Base-by-base conservation (phyloP, 1,140 invertebrate species). In the Drosophila tani region DNA sequence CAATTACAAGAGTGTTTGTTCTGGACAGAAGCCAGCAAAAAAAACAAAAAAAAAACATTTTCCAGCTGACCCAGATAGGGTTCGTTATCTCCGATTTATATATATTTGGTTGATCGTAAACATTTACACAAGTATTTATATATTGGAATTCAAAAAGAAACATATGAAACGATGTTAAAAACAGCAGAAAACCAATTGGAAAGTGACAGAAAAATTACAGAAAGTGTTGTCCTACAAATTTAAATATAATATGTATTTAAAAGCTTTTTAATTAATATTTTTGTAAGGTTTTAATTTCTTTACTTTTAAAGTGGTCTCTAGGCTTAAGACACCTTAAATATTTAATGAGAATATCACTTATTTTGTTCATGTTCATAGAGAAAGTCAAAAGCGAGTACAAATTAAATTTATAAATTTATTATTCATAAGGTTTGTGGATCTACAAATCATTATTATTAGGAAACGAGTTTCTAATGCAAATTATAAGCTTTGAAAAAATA, bases 31-130 rank as follows among this genome's bases (percentile, higher is more conserved):
- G 67, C 57, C 58, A 55, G 58, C 35, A 38, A 15, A 21, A 38
- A 2, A 55, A 40, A 40, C 47, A 40, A 43, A 55, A 45, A 45
- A 51, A 40, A 43, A 35, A 59, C n/a, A 35, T 46, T 53, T 29
- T 57, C 79, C 78, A 79, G 59, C 70, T 87, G 84, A 88, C 83
- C 83, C 62, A 87, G 64, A 74, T 87, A 24, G 76, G 27, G 64
- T 50, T 62, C 67, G 70, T 80, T 88, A 69, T 83, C 80, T 65
- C 66, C 65, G 78, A 79, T 79, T 82, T 76, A 50, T 32, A 35
- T 58, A 58, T 58, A 73, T 70, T 55, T 67, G 63, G 35, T 50
- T 32, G 66, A 43, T 69, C 62, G 21, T 59, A 73, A 38, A 71
- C 46, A 73, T 73, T 71, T 59, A 29, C 46, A 60, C 53, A 45